Base-by-base conservation (phyloP, 1,140 invertebrate genomes). In the Drosophila fuyamai region DNA sequence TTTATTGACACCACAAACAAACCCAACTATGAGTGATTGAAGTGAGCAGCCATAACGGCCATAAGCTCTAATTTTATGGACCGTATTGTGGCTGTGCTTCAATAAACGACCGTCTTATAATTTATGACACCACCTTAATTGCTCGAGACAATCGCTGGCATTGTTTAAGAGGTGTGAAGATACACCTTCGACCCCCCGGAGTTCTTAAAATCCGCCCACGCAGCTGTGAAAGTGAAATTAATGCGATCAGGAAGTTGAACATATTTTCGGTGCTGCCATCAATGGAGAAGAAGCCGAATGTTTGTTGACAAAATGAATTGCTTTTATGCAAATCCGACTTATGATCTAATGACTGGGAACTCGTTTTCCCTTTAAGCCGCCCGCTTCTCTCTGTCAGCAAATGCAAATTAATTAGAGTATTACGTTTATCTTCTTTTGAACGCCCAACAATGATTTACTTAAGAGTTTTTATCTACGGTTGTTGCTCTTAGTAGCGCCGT, bases 351-450 rank as follows among this genome's bases (percentile, higher is more conserved):
- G 58, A 16, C 41, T 70, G 65, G 66, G 84, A 57, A 67, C 61
- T 56, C 57, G 68, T 72, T 76, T 27, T 23, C 23, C 23, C 23
- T 23, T 23, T 23, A 23, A 23, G 23, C 36, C 62, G 9, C 14
- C 35, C 50, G 38, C 51, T 13, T 61, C 29, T n/a, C 47, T 47
- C 46, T 56, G 58, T 62, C 74, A 41, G 55, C 76, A 61, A 68
- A 88, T 77, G 76, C 76, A 65, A 88, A 89, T 89, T 78, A 75
- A 84, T 78, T 75, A 48, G 75, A 76, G 67, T 86, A 82, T 76
- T 89, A 79, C 66, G 80, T 57, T 86, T 81, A 71, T 81, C 32
- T 72, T 66, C 46, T 40, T 40, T 58, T 59, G 73, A 57, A 88
- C 78, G 75, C 71, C 66, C 59, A 89, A 46, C 9, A 83, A 82